Conservation (phyloP, 2,797 vertebrate genomes). For the Choloepus didactylus region DNA sequence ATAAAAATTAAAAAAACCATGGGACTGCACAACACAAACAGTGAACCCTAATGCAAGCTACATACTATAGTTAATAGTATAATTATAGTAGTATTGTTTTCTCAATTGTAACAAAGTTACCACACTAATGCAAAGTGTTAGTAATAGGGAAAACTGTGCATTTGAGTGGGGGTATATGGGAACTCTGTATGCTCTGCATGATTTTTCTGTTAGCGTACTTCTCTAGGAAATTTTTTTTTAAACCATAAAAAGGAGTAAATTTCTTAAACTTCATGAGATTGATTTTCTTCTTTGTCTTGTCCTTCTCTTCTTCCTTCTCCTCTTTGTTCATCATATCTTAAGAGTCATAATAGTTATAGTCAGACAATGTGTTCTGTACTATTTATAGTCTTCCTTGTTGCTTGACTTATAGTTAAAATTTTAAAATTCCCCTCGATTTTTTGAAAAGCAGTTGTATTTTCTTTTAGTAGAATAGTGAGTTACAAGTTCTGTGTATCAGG, state of each 20-base stretch:
- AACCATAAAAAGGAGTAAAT: neutral
- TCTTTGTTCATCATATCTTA: conserved; percentile 9
- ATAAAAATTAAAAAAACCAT: too few species aligned
- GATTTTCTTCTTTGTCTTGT: neutral
- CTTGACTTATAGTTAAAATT: conserved; percentile 56
- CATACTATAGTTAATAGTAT: too few species aligned
- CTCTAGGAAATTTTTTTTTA: too few species aligned
- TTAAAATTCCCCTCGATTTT: conserved; percentile 9
- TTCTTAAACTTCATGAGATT: conserved; percentile 40
- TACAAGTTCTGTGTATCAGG: neutral
- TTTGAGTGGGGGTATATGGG: too few species aligned
- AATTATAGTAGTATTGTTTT: too few species aligned
- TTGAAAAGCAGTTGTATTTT: neutral
- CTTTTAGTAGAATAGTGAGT: neutral
- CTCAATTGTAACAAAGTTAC: too few species aligned
- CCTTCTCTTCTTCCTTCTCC: neutral
- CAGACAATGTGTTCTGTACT: neutral
- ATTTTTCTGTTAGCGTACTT: too few species aligned
- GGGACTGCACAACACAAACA: too few species aligned
- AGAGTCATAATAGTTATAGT: neutral
- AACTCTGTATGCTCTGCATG: too few species aligned
- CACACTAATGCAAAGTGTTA: too few species aligned
- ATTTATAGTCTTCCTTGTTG: conserved; percentile 6
- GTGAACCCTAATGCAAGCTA: too few species aligned
- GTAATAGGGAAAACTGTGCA: too few species aligned